Conservation (phyloP, 2,113 vertebrate species). For the Alectura lathami region DNA sequence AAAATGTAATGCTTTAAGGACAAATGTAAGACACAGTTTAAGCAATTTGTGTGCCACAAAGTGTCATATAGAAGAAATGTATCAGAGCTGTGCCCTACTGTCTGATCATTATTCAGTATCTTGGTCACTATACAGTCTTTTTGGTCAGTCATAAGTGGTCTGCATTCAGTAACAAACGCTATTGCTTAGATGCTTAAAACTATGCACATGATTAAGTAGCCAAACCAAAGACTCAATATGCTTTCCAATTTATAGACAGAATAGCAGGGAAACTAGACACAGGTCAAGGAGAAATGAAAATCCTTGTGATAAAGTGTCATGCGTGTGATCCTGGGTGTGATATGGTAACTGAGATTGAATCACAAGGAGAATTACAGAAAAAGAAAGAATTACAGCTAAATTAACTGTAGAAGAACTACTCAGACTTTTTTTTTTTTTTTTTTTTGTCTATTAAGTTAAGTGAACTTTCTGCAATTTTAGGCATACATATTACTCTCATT, state of each 20-base stretch:
- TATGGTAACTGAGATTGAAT: background rate
- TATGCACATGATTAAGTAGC: background rate
- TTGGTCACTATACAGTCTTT: background rate
- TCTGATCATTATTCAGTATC: background rate
- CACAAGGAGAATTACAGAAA: background rate
- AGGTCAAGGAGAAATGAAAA: background rate
- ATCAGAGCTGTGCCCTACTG: background rate
- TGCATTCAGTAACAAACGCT: background rate
- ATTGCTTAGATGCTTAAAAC: background rate
- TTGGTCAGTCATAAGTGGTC: background rate
- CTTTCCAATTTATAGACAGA: background rate
- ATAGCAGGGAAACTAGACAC: background rate
- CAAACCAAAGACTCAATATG: background rate
- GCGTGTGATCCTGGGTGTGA: background rate
- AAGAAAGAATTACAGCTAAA: background rate
- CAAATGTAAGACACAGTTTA: background rate
- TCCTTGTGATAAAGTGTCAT: background rate
- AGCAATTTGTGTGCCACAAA: background rate
- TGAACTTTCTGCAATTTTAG: background rate
- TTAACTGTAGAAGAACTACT: background rate
- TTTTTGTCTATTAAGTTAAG: background rate
- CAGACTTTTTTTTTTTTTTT: background rate
- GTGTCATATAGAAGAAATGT: background rate
- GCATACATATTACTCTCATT: background rate
- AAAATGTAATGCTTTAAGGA: background rate